These are phyloP conservation scores for Drosophila colorata DNA, from an alignment of 2,888 invertebrate species.

Conservation along the genomic window DNA sequence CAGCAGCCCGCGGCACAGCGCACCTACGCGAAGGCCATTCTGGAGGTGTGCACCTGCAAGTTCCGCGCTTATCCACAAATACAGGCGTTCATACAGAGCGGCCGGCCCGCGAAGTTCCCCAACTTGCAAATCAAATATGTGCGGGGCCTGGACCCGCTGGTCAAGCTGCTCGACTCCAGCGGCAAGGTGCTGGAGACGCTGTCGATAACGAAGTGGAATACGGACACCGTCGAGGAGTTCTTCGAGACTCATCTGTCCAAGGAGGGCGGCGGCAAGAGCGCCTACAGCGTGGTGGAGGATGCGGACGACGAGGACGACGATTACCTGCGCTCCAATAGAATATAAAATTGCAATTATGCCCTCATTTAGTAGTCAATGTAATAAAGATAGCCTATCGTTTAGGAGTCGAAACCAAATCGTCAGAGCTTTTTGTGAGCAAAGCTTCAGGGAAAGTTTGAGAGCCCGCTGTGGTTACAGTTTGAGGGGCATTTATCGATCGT, in stretches of 20 bases:
- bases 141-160: conserved; percentile 96
- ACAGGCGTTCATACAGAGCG: conserved; percentile 98
- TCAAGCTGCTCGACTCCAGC: conserved; percentile 94
- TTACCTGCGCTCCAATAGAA: conserved; percentile 65
- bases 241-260: conserved; percentile 93
- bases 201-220: conserved; percentile 99
- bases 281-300: conserved; percentile 85
- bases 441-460: conserved; percentile 40
- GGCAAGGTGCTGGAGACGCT: conserved; percentile 94
- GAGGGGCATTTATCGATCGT: neutral
- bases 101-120: conserved; percentile 94
- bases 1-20: conserved; percentile 88
- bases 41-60: conserved; percentile 99
- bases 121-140: conserved; percentile 97
- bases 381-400: conserved; percentile 54
- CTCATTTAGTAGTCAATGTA: conserved; percentile 36
- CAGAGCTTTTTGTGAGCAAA: conserved; percentile 47
- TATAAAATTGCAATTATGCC: conserved; percentile 42
- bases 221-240: conserved; percentile 98
- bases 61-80: conserved; percentile 99
- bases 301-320: conserved; percentile 86
- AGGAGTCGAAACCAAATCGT: conserved; percentile 26
- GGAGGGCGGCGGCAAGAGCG: conserved; percentile 75
- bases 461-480: conserved; percentile 41
- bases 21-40: conserved; percentile 94